Evolutionary conservation across 2,113 vertebrate genomes (phyloP).

Genomic region (Pteruthius melanotis): DNA sequence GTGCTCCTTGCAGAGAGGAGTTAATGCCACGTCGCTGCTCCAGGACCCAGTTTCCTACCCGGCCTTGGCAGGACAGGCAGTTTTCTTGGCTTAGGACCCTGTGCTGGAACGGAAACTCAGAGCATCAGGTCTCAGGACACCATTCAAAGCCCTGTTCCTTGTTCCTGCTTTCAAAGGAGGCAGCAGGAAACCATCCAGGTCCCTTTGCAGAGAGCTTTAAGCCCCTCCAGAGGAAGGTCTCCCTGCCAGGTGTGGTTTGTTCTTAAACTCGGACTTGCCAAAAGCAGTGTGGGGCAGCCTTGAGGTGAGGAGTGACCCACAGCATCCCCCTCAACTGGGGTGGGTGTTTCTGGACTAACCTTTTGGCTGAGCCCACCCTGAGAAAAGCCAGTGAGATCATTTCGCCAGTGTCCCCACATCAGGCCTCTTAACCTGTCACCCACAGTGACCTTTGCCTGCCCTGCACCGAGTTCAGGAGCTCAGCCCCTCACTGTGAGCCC

Average conservation of each 20-base stretch:
- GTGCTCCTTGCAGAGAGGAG: neutral
- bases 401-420: neutral
- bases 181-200: constrained; percentile 13
- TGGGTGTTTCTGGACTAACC: neutral
- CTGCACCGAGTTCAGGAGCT: neutral
- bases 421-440: neutral
- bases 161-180: constrained; percentile 6
- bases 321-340: neutral
- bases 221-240: neutral
- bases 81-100: constrained; percentile 34
- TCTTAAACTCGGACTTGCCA: neutral
- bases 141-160: constrained; percentile 17
- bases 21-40: neutral
- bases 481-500: neutral
- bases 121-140: constrained; percentile 19
- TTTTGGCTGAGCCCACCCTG: neutral
- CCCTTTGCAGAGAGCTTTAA: neutral
- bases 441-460: neutral
- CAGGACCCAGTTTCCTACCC: neutral
- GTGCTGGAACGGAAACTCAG: constrained; percentile 27
- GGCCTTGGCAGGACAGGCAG: constrained; percentile 51
- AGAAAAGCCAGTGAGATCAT: rapidly evolving
- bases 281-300: neutral
- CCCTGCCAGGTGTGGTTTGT: neutral
- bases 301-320: neutral